Base-by-base conservation (phyloP, 2,888 invertebrate genomes). In the Pseudococcus longispinus region DNA sequence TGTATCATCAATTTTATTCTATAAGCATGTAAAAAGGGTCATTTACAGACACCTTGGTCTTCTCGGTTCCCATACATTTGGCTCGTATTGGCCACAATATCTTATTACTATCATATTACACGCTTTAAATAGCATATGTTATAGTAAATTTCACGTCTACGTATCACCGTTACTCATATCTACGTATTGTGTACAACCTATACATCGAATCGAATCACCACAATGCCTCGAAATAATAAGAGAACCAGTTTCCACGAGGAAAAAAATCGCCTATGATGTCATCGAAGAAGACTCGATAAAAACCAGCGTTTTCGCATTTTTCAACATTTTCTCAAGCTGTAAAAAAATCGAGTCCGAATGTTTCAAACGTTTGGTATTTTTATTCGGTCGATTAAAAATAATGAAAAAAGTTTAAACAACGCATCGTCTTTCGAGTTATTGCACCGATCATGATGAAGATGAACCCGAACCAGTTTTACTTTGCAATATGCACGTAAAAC, bases 71-170 rank as follows among this genome's bases (percentile, higher is more conserved):
- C 77, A 80, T 42, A 80, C n/a, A 42, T 37, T 80, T 80, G 77
- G 77, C 77, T 6, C 20, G 77, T 74, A 74, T 37, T 60, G 70
- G 37, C 42, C 77, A 80, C 20, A 42, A 9, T 1, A 80, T 1
- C 77, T 80, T 23, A 80, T 80, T 80, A 80, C 42, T 37, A 80
- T 80, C 77, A 42, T 29, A 80, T 80, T 80, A 42, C 42, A 80
- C 77, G 77, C 77, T 80, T 42, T 80, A 80, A 80, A 80, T 42
- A 42, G 42, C 77, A 42, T 80, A 80, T 80, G 77, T 80, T 42
- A 80, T 80, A 42, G 20, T 74, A 42, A 80, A 37, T 80, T 42
- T 20, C 20, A 80, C 42, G 77, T 80, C 11, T 29, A 18, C 11
- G 42, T n/a, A 80, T 42, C 37, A 80, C 77, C 77, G 77, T 80